Percentiles rank a stretch among this genome's conserved stretches.
phyloP scores from a whole-genome alignment of 2,797 vertebrate species.

The Neosilurus mollespiculum region DNA sequence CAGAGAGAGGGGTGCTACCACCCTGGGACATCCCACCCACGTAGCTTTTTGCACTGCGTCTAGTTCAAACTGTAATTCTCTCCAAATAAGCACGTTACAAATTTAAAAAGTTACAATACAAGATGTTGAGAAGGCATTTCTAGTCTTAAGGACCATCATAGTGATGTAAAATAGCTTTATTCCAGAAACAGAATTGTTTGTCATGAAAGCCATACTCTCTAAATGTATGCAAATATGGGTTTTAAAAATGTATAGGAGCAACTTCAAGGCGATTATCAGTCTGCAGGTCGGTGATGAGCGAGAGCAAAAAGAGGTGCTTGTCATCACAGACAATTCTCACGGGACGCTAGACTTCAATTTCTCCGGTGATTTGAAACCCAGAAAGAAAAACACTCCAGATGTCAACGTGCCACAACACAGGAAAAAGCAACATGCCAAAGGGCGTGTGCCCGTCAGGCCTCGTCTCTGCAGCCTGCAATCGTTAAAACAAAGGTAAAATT shows the following conservation, averaged over 20 bases:
- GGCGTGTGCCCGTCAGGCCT: neutral
- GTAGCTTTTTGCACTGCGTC: too few species aligned
- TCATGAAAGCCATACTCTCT: neutral
- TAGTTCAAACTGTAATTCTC: neutral
- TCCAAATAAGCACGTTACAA: neutral
- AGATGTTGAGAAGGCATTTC: conserved; percentile 8
- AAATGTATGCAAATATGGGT: conserved; percentile 45
- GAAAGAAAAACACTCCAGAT: conserved; percentile 12
- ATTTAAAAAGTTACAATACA: conserved; percentile 12
- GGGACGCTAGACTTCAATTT: conserved; percentile 23
- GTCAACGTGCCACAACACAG: neutral
- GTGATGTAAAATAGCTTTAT: conserved; percentile 11
- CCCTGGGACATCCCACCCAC: too few species aligned
- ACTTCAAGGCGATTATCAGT: conserved; percentile 26
- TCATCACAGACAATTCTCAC: conserved; percentile 23
- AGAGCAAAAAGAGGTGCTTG: conserved; percentile 35
- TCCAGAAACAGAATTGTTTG: conserved; percentile 16
- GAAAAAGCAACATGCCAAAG: neutral
- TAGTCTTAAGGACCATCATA: conserved; percentile 32
- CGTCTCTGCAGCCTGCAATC: neutral
- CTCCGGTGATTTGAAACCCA: conserved; percentile 5
- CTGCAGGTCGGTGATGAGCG: conserved; percentile 23
- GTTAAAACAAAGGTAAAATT: neutral
- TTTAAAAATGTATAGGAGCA: conserved; percentile 53
- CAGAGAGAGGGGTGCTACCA: too few species aligned